Conservation (phyloP, 2,113 vertebrate species). For the Vulpes ferrilata region DNA sequence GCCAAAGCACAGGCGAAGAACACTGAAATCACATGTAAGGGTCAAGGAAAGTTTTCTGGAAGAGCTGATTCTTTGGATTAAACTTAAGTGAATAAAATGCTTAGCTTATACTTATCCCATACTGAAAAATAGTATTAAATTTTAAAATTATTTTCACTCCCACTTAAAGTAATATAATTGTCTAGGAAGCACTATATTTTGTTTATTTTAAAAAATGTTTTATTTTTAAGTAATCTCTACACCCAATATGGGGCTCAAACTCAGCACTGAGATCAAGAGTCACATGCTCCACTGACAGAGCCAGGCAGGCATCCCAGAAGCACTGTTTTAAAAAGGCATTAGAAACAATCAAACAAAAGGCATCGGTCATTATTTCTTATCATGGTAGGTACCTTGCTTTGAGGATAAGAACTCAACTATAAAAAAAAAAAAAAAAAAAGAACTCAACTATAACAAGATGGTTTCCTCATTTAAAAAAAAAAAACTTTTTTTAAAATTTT, state of each 20-base stretch:
- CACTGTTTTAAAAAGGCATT: background rate
- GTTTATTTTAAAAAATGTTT: background rate
- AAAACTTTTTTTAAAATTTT: no score
- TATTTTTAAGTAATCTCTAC: background rate
- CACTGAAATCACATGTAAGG: background rate
- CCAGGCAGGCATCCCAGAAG: background rate
- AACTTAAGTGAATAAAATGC: conserved; percentile 13
- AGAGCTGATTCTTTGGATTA: background rate
- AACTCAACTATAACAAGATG: background rate
- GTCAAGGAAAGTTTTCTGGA: background rate
- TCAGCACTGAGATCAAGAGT: background rate
- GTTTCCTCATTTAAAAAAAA: background rate
- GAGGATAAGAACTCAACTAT: background rate
- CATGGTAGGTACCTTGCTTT: background rate
- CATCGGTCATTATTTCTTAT: background rate
- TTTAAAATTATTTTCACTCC: background rate
- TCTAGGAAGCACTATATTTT: background rate
- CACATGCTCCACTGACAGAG: background rate
- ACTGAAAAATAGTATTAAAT: background rate
- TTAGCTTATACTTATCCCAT: background rate
- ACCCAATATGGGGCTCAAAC: background rate
- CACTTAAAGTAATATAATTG: background rate
- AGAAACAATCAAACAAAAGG: conserved; percentile 29
- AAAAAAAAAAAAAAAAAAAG: background rate
- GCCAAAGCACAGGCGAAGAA: background rate